Base-by-base conservation (phyloP, 2,888 invertebrate genomes). In the Protodeltote pygarga region DNA sequence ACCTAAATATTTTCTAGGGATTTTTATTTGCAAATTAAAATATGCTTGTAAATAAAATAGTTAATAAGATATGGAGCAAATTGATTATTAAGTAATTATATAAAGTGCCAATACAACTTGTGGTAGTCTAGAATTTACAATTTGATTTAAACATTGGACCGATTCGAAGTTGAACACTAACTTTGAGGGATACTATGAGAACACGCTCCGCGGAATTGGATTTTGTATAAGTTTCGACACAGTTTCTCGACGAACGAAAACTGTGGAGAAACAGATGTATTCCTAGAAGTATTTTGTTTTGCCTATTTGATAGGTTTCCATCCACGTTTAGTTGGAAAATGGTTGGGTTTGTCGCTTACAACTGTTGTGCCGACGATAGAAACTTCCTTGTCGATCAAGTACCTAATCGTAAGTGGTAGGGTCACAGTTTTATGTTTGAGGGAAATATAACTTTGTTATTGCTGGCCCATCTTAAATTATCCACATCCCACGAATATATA, bases 91-190 rank as follows among this genome's bases (percentile, higher is more conserved):
- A 47, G 57, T 47, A 63, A 65, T 54, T 69, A 69, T 64, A 62
- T 71, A 60, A 73, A 72, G 75, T 75, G 75, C 75, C 75, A 75
- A 75, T 68, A 47, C 65, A 51, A 58, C 28, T 34, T 46, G 47
- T 46, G 32, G 40, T 50, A 59, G 42, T 27, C 3, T 50, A 64
- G 41, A 28, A 33, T 57, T 38, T 24, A 24, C 17, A 0, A 13
- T 17, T 27, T 47, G 11, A 41, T 24, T 48, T 58, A 24, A 45
- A 34, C 10, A 37, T 25, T 13, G 33, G 17, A 24, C 9, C 15
- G 34, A 38, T 20, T 31, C 9, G 23, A 24, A 38, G 23, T 37
- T 41, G 5, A 16, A 11, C 29, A 34, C 24, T 23, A 38, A 57
- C 33, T 49, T 34, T 6, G 16, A 15, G 11, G n/a, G 11, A 9